phyloP scores from a whole-genome alignment of 35 echinoderm and acorn worm genomes.

The Acanthaster planci region DNA sequence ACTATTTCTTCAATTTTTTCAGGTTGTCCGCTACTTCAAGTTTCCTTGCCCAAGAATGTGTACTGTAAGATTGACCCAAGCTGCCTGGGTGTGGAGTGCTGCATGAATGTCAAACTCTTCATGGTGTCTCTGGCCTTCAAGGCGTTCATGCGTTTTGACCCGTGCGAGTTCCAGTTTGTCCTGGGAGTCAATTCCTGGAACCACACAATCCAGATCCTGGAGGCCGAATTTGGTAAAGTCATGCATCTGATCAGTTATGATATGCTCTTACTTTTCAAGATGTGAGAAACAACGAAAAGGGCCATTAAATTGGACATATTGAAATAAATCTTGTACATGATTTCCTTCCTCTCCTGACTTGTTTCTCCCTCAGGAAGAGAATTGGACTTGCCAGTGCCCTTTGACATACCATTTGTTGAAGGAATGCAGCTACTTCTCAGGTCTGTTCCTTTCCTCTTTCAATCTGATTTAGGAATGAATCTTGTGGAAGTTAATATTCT shows the following conservation, averaged over 20 bases:
- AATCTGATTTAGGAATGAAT: neutral
- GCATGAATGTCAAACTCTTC: conserved; percentile 29
- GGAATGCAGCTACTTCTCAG: neutral
- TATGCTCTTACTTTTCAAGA: neutral
- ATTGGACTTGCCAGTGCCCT: neutral
- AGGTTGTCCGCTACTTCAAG: conserved; percentile 17
- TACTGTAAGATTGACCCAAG: conserved; percentile 18
- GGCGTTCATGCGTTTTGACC: conserved; percentile 18
- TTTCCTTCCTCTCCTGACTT: neutral
- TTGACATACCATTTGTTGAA: conserved; percentile 36
- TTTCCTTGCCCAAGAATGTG: conserved; percentile 6
- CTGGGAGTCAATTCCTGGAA: conserved; percentile 35
- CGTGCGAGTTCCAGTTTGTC: conserved; percentile 29
- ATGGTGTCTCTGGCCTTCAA: conserved; percentile 10
- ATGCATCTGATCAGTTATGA: neutral
- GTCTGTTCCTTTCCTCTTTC: neutral
- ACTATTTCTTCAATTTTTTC: neutral
- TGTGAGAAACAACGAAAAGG: neutral
- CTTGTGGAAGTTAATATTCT: too few relatives aligned
- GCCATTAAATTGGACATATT: neutral
- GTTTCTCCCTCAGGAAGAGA: neutral
- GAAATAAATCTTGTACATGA: neutral
- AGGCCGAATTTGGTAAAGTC: conserved; percentile 27
- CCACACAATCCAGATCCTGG: neutral
- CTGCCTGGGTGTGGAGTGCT: conserved; percentile 39